Conservation (phyloP, 2,797 vertebrate genomes). For the Smutsia temminckii region DNA sequence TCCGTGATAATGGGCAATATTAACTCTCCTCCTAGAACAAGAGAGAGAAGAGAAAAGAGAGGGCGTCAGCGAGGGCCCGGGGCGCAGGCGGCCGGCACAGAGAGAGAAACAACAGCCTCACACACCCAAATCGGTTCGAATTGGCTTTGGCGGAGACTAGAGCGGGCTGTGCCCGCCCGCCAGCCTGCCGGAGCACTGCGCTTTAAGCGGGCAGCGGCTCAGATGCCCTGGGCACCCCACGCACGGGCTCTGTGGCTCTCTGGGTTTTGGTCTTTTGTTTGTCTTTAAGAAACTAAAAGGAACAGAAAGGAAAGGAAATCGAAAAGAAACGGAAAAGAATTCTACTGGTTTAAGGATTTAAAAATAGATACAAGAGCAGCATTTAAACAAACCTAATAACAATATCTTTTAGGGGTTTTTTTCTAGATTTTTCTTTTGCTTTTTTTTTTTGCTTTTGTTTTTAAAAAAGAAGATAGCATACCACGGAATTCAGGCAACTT, state of each 20-base stretch:
- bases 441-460: constrained; percentile 59
- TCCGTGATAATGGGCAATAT: constrained; percentile 98
- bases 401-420: constrained; percentile 70
- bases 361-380: constrained; percentile 80
- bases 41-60: constrained; percentile 72
- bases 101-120: constrained; percentile 80
- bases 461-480: constrained; percentile 95
- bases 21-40: constrained; percentile 94
- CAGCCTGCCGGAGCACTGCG: constrained; percentile 68
- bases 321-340: constrained; percentile 75
- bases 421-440: constrained; percentile 59
- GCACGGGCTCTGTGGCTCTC: constrained; percentile 72
- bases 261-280: constrained; percentile 58
- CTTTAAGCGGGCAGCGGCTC: constrained; percentile 72
- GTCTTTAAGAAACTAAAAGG: constrained; percentile 79
- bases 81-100: constrained; percentile 72
- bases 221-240: constrained; percentile 74
- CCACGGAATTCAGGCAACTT: constrained; percentile 99
- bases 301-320: constrained; percentile 79
- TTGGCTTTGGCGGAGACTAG: constrained; percentile 75
- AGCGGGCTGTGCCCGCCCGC: constrained; percentile 73
- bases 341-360: constrained; percentile 75
- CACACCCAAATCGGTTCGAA: constrained; percentile 72
- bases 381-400: constrained; percentile 79
- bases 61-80: constrained; percentile 65